Evolutionary conservation across 2,888 invertebrate species (phyloP), one percentile per base, ranked within the genome.

Genomic region (Xylocampa areola): DNA sequence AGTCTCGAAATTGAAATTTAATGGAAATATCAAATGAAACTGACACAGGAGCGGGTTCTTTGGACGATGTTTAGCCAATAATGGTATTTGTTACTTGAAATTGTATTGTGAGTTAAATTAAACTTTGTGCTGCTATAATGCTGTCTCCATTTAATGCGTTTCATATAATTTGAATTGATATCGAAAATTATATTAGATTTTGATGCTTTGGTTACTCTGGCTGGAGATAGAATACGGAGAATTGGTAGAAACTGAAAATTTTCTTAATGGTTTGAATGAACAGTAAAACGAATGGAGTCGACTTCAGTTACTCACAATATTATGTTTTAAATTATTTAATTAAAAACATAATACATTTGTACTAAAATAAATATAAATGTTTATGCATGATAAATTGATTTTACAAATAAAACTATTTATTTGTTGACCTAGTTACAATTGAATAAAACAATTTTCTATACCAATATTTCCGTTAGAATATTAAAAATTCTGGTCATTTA

Each of bases 1-100:
- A 89, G 86, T 86, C 86, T 81, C 82, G 82, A 85, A 86, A 90
- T 90, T 88, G 87, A 87, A 89, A 87, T 91, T 88, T 71, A 68
- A 73, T 73, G 68, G 88, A 88, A 90, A 88, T 90, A 89, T 89
- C 85, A 86, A 88, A 89, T 84, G 84, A 84, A 85, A 85, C 75
- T 82, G 81, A 68, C 71, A 69, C 55, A 66, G 55, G 55, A 55
- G 64, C 77, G 57, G 52, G 60, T 73, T 83, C 81, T 83, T 83
- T 82, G 80, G 76, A 62, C 78, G 80, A 82, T 79, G 75, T 73
- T 68, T 62, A 63, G 68, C 59, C 73, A 80, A 87, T 87, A 87
- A 88, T 81, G 73, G 77, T 77, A 66, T 73, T 78, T 79, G 77
- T 77, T 76, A 75, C 76, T 82, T 74, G 79, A 76, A 80, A 82